phyloP scores from a whole-genome alignment of 1,140 invertebrate species.

The Diorhabda elongata region DNA sequence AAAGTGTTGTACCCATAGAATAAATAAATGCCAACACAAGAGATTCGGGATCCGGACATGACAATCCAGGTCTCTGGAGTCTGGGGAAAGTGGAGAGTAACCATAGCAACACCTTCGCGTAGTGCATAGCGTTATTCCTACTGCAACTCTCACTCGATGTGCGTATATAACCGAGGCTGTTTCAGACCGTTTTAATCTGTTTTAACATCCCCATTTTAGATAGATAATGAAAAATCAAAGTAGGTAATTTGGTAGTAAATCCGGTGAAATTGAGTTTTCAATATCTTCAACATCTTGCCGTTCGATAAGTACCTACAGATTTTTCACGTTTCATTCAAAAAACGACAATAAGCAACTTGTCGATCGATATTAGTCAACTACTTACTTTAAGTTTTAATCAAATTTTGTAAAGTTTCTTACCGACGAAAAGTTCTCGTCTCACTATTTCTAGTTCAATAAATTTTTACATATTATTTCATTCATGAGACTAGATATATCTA shows the following conservation, averaged over 20 bases:
- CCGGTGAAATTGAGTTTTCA: neutral
- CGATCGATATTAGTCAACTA: too few species aligned
- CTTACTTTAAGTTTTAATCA: too few species aligned
- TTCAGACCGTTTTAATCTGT: slow-evolving; percentile 12
- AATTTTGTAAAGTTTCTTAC: too few species aligned
- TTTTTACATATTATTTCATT: too few species aligned
- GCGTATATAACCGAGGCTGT: slow-evolving; percentile 11
- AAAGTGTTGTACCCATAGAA: slow-evolving; percentile 23
- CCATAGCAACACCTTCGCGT: slow-evolving; percentile 23
- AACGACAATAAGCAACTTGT: too few species aligned
- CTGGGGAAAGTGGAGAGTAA: slow-evolving; percentile 20
- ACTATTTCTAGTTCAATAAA: too few species aligned
- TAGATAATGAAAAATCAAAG: slow-evolving; percentile 10
- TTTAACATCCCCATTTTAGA: slow-evolving; percentile 21
- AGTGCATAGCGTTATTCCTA: slow-evolving; percentile 22
- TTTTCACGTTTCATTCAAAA: too few species aligned
- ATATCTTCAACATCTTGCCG: neutral
- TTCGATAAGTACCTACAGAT: too few species aligned
- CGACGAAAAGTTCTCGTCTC: too few species aligned
- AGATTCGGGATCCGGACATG: slow-evolving; percentile 24
- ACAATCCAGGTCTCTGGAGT: slow-evolving; percentile 29
- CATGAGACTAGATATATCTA: too few species aligned
- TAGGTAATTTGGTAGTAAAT: neutral
- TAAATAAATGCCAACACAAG: slow-evolving; percentile 25
- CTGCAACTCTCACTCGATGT: slow-evolving; percentile 18